These are phyloP conservation scores for Chloroclystis v-ata DNA, from an alignment of 2,888 invertebrate species.

Conservation along the genomic window DNA sequence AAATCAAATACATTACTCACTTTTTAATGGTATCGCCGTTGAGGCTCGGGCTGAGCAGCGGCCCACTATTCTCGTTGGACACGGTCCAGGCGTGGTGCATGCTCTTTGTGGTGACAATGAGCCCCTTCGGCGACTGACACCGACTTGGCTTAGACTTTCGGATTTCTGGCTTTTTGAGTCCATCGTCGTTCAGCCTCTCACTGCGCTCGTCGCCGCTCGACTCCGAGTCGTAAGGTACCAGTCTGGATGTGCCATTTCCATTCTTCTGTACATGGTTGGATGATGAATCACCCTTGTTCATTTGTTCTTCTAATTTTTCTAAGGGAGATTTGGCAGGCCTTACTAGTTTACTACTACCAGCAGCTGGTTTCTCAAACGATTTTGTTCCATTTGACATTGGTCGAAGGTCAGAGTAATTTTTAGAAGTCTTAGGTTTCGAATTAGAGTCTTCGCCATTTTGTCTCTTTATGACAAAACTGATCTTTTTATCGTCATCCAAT, in stretches of 20 bases:
- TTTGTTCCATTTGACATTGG: conserved; percentile 37
- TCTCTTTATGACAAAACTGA: conserved; percentile 57
- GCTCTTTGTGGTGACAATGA: conserved; percentile 59
- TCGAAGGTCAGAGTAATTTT: conserved; percentile 56
- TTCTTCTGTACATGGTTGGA: conserved; percentile 46
- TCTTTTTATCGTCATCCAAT: conserved; percentile 58
- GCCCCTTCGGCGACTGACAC: conserved; percentile 51
- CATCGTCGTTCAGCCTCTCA: conserved; percentile 33
- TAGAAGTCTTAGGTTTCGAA: conserved; percentile 47
- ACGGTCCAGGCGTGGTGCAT: conserved; percentile 69
- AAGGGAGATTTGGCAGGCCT: conserved; percentile 62
- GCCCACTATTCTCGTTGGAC: conserved; percentile 58
- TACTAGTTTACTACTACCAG: conserved; percentile 49
- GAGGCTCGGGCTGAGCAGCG: conserved; percentile 68
- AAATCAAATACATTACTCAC: conserved; percentile 35
- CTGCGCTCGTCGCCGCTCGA: conserved; percentile 70
- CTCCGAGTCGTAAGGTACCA: conserved; percentile 80
- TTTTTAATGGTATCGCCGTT: conserved; percentile 70
- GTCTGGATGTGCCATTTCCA: conserved; percentile 52
- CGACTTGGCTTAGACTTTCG: conserved; percentile 55
- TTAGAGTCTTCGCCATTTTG: conserved; percentile 49
- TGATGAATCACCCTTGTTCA: conserved; percentile 55
- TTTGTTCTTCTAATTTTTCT: conserved; percentile 68
- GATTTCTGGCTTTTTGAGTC: conserved; percentile 31
- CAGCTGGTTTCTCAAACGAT: conserved; percentile 45